phyloP scores from a whole-genome alignment of 2,888 invertebrate species.

The Disparrhopalites patrizii region DNA sequence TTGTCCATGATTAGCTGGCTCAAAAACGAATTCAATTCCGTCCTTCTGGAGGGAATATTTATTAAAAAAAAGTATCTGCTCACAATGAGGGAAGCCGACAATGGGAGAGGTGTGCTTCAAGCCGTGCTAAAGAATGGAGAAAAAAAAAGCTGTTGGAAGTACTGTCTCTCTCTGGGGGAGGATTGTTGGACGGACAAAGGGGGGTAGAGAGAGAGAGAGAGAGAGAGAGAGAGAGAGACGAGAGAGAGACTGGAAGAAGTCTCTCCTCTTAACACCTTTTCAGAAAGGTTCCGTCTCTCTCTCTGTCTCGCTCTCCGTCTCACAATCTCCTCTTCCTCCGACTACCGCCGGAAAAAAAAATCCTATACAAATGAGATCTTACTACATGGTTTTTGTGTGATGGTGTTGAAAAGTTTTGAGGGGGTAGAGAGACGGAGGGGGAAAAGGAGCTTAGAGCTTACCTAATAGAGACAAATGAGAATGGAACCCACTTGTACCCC shows the following conservation, averaged over 20 bases:
- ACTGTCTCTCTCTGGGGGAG: conserved; percentile 1
- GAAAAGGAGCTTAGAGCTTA: neutral
- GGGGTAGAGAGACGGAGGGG: neutral
- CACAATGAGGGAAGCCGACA: conserved; percentile 7
- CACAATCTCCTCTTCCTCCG: no score
- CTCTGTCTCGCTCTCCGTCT: neutral
- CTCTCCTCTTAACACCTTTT: conserved; percentile 13
- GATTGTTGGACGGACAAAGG: no score
- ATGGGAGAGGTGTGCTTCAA: conserved; percentile 1
- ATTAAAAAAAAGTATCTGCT: conserved; percentile 4
- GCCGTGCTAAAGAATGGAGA: no score
- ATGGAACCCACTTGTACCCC: conserved; percentile 18
- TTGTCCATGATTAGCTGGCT: no score
- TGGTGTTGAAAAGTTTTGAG: neutral
- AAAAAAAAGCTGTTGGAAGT: neutral
- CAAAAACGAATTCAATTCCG: neutral
- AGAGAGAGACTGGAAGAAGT: neutral
- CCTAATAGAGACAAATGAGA: conserved; percentile 25
- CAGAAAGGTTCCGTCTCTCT: neutral
- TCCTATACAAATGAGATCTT: neutral
- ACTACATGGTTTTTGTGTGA: neutral
- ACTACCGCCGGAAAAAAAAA: no score
- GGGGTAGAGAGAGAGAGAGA: no score
- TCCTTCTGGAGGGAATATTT: neutral
- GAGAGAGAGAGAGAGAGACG: no score